Evolutionary conservation across 2,888 invertebrate species (phyloP).

Genomic region (Alentia gelatinosa): DNA sequence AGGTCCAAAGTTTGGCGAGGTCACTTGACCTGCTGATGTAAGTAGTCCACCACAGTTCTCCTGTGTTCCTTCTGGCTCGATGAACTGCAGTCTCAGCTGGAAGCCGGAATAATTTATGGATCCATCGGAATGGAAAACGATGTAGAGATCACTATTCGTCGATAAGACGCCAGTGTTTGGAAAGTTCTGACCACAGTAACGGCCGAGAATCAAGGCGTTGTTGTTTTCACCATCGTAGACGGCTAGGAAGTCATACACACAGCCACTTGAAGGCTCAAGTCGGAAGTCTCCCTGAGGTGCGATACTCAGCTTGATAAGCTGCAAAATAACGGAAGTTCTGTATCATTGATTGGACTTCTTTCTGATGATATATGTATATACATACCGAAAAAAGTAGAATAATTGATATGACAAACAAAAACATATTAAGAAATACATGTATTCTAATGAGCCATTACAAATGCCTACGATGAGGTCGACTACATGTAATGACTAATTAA

Average conservation of each 20-base stretch:
- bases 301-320: background rate
- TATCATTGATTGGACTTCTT: no score
- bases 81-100: background rate
- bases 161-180: background rate
- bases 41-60: background rate
- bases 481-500: no score
- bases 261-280: background rate
- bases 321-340: no score
- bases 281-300: background rate
- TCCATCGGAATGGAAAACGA: background rate
- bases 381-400: no score
- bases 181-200: background rate
- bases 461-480: no score
- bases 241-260: constrained; percentile 12
- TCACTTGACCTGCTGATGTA: background rate
- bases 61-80: background rate
- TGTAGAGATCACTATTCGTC: background rate
- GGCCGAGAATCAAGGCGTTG: background rate
- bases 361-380: no score
- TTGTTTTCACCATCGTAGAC: background rate
- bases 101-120: background rate
- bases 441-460: no score
- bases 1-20: background rate
- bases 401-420: no score
- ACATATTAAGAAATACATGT: no score